phyloP scores from a whole-genome alignment of 2,888 invertebrate species.

The Euphydryas editha region DNA sequence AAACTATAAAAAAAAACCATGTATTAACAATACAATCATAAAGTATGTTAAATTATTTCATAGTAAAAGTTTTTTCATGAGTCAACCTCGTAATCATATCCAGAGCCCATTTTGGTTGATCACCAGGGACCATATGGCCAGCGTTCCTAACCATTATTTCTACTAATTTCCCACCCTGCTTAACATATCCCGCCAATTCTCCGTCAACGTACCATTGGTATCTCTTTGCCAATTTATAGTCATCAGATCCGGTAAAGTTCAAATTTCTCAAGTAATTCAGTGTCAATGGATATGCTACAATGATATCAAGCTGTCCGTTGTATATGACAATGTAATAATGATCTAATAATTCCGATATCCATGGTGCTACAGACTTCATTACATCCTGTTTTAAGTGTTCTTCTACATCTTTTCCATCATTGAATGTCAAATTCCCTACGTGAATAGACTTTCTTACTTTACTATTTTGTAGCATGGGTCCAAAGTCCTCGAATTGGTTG shows the following conservation, averaged over 20 bases:
- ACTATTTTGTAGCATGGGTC: conserved; percentile 85
- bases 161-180: conserved; percentile 87
- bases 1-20: neutral
- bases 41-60: neutral
- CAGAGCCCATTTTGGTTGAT: conserved; percentile 90
- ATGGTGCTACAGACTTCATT: conserved; percentile 91
- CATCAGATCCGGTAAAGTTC: conserved; percentile 86
- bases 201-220: conserved; percentile 87
- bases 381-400: conserved; percentile 88
- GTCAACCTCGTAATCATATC: conserved; percentile 89
- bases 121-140: conserved; percentile 92
- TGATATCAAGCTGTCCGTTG: conserved; percentile 95
- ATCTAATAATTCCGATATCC: conserved; percentile 87
- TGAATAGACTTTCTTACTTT: conserved; percentile 90
- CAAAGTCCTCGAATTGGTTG: conserved; percentile 78
- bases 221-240: conserved; percentile 86
- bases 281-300: conserved; percentile 94
- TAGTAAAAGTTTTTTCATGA: conserved; percentile 73
- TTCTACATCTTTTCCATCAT: conserved; percentile 87
- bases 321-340: conserved; percentile 91
- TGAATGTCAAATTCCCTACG: conserved; percentile 91
- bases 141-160: conserved; percentile 90
- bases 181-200: conserved; percentile 90
- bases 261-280: conserved; percentile 89
- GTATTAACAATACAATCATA: neutral